Evolutionary conservation across 2,888 invertebrate genomes (phyloP), one percentile per base, ranked within the genome.

Genomic region (Candidula unifasciata): DNA sequence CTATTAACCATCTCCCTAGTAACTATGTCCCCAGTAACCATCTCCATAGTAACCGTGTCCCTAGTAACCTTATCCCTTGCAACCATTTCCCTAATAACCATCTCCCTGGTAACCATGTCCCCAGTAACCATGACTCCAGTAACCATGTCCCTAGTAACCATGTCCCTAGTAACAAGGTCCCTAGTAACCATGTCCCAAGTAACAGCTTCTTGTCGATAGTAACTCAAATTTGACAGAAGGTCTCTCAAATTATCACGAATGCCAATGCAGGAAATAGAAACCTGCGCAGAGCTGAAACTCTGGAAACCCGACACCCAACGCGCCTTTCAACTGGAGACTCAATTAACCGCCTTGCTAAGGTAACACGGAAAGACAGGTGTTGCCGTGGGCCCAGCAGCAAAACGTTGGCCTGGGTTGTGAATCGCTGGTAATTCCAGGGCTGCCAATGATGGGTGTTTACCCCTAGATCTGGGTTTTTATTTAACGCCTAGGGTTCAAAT

Each of bases 331-430:
- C 57, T 37, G 21, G 54, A 33, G 71, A 35, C 80, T 71, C 80
- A 80, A 80, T 80, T 80, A 80, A 71, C 57, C 69, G 80, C 57
- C 33, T 57, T 30, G 71, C 80, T n/a, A 24, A 33, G 54, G 80
- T 54, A 80, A 80, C 69, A 71, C 79, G 68, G 21, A 52, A 37
- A 79, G 64, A 79, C 79, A 79, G 79, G 79, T 79, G 79, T 79
- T 78, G 21, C n/a, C 2, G 5, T 2, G 16, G 69, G 69, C 18
- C 35, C 35, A 37, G 3, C 68, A 16, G 33, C 44, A 44, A 21
- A 24, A 33, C 33, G 69, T 35, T 69, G 13, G 35, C 69, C 35
- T 37, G 18, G 13, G 35, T 33, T 37, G 21, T 37, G 44, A 44
- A 44, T 44, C 44, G 35, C 69, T 69, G 35, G 33, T 69, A 69